Base-by-base conservation (phyloP, 30 jellyfish, hydroid and myxozoan genomes). In the Rhopilema esculentum region DNA sequence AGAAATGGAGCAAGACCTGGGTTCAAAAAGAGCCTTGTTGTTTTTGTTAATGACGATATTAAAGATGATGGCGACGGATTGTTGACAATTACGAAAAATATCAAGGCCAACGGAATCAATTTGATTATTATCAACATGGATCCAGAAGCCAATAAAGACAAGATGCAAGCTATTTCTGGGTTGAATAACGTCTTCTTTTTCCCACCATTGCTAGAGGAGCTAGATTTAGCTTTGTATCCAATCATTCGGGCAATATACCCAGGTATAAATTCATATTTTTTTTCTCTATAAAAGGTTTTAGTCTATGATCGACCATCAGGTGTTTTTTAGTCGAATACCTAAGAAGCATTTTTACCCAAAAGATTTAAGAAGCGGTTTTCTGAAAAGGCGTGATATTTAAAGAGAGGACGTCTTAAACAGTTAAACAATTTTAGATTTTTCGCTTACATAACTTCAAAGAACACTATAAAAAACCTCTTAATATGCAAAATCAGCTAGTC, bases 1-100 rank as follows among this genome's bases (percentile, higher is more conserved):
- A 31, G 32, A 29, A 90, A 90, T 79, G 97, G 97, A 9, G 99
- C 98, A 0, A 73, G 99, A 28, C 88, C 83, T 0, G 93, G 92
- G 28, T 87, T 84, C 23, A 93, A 80, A 65, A 95, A 87, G 85
- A 72, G 97, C 53, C 87, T 95, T 8, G 93, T 95, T 30, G 91
- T 90, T 19, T 95, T 95, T 65, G 91, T 91, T 51, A 84, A 95
- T 82, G 88, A 78, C 30, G 71, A 74, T 15, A 26, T 90, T 23
- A 32, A 83, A 25, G 81, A 79, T 28, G 95, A 82, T 70, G 50
- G 20, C 19, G 49, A 67, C 0, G 97, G 88, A 20, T 31, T 95
- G 25, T 66, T 74, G 12, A 17, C 30, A 16, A 75, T 89, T 17
- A 83, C 85, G 24, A 79, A 75, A 28, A 75, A 33, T 72, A 81